Conservation (phyloP, 2,797 vertebrate genomes). For the Cephalopachus bancanus region DNA sequence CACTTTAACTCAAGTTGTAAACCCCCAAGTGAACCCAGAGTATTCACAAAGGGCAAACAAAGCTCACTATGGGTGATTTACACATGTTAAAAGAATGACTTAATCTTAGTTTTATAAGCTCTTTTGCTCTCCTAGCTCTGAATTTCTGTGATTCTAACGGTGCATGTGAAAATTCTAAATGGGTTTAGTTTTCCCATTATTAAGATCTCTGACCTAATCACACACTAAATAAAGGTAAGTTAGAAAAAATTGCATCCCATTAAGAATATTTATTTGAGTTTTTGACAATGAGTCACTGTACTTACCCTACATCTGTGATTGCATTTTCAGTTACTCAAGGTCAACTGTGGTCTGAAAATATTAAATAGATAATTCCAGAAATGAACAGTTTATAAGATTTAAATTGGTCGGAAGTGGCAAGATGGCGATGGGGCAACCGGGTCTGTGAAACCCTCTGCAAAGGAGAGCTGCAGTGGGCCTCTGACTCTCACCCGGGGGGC, state of each 20-base stretch:
- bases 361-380: neutral
- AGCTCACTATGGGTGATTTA: neutral
- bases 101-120: neutral
- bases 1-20: neutral
- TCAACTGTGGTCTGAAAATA: neutral
- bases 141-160: constrained; percentile 45
- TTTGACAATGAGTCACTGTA: neutral
- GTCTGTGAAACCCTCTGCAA: too few species aligned
- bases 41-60: neutral
- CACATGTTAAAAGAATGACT: neutral
- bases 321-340: neutral
- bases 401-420: too few species aligned
- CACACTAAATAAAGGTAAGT: neutral
- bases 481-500: too few species aligned
- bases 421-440: too few species aligned
- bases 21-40: neutral
- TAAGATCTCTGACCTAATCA: neutral
- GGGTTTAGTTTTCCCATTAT: neutral
- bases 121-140: neutral
- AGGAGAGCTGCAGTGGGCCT: too few species aligned
- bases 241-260: neutral
- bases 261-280: constrained; percentile 15
- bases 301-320: neutral
- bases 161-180: neutral
- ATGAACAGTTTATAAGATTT: neutral